phyloP scores from a whole-genome alignment of 2,888 invertebrate genomes.

The Rhabditophanes sp. region DNA sequence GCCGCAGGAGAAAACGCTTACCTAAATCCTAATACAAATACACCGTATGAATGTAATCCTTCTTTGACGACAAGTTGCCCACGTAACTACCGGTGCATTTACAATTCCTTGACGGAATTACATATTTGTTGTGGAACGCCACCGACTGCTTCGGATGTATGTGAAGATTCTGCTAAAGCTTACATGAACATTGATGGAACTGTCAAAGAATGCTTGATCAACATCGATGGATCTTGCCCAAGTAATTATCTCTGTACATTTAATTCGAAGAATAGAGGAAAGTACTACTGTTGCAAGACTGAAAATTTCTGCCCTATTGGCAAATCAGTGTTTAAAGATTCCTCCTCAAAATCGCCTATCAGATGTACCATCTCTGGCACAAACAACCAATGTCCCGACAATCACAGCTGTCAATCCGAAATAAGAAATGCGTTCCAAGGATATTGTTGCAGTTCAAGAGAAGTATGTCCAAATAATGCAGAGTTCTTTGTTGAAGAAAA shows the following conservation, averaged over 20 bases:
- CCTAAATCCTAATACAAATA: slow-evolving; percentile 41
- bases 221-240: slow-evolving; percentile 36
- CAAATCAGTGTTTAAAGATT: slow-evolving; percentile 37
- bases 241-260: slow-evolving; percentile 41
- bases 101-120: slow-evolving; percentile 31
- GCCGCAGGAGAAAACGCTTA: slow-evolving; percentile 36
- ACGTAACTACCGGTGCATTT: slow-evolving; percentile 37
- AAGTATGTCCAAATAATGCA: slow-evolving; percentile 39
- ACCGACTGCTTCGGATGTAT: slow-evolving; percentile 33
- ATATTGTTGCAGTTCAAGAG: slow-evolving; percentile 37
- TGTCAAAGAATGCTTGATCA: slow-evolving; percentile 40
- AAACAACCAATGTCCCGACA: slow-evolving; percentile 27
- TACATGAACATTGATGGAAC: slow-evolving; percentile 42
- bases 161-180: slow-evolving; percentile 41
- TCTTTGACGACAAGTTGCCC: slow-evolving; percentile 40
- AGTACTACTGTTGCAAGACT: slow-evolving; percentile 31
- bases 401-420: slow-evolving; percentile 36
- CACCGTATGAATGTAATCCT: slow-evolving; percentile 36
- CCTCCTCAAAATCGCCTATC: slow-evolving; percentile 29
- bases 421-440: slow-evolving; percentile 40
- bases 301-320: slow-evolving; percentile 36
- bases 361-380: slow-evolving; percentile 32
- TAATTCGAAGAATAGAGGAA: slow-evolving; percentile 32
- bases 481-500: slow-evolving; percentile 40
- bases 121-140: slow-evolving; percentile 42